Conservation (phyloP, 2,888 invertebrate species). For the Minunthozetes semirufus region DNA sequence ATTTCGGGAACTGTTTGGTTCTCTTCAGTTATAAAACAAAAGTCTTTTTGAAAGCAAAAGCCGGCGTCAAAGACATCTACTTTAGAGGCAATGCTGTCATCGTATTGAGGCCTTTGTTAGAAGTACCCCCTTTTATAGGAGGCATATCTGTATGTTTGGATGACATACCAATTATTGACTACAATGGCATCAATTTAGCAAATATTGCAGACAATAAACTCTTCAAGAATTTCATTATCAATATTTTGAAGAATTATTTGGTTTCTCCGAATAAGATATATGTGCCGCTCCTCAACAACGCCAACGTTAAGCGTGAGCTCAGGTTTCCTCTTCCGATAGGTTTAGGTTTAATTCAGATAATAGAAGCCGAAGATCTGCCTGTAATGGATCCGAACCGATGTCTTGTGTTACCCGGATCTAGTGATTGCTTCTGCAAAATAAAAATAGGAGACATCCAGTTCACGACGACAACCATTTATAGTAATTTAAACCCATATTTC, state of each 20-base stretch:
- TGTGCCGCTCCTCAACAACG: neutral
- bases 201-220: slow-evolving; percentile 30
- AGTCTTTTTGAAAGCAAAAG: slow-evolving; percentile 1
- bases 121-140: slow-evolving; percentile 23
- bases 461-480: neutral
- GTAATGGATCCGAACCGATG: neutral
- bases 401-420: neutral
- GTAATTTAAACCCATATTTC: slow-evolving; percentile 22
- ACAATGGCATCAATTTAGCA: slow-evolving; percentile 33
- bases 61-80: slow-evolving; percentile 27
- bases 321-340: slow-evolving; percentile 18
- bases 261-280: slow-evolving; percentile 27
- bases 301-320: slow-evolving; percentile 26
- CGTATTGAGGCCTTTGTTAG: slow-evolving; percentile 19
- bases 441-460: slow-evolving; percentile 11
- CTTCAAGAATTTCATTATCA: neutral
- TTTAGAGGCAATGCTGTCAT: slow-evolving; percentile 7
- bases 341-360: slow-evolving; percentile 27
- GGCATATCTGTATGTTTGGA: slow-evolving; percentile 22
- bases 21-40: slow-evolving; percentile 9
- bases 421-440: slow-evolving; percentile 18
- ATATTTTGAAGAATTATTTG: neutral
- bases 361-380: slow-evolving; percentile 33
- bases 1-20: slow-evolving; percentile 34
- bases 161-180: slow-evolving; percentile 26